Evolutionary conservation across 2,888 invertebrate genomes (phyloP), one percentile per base, ranked within the genome.

Genomic region (Priocnemis perturbator): DNA sequence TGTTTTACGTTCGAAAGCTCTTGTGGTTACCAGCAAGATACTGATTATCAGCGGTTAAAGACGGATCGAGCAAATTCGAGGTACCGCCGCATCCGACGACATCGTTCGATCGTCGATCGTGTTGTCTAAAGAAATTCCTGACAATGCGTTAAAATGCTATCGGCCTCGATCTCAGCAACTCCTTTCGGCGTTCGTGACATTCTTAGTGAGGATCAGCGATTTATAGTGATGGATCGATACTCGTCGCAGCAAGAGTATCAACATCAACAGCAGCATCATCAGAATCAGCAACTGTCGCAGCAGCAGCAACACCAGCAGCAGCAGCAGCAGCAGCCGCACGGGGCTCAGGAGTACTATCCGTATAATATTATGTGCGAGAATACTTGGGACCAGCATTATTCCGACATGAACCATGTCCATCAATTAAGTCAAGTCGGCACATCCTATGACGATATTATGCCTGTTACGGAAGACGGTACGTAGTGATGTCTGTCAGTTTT

Each of bases 111-210:
- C 26, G 26, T 5, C 5, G 5, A 26, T 26, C 5, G 26, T 5
- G 3, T 26, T 26, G 26, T 37, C 26, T 3, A 26, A 26, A 7
- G 26, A 37, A 59, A 55, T 2, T 9, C 0, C 56, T 52, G 70
- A 78, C 66, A 69, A 84, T 83, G 85, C 79, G 76, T 72, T 82
- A 87, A 83, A 70, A 89, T 89, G 89, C 80, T 89, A 80, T 79
- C 88, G 0, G 83, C 86, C 30, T 81, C 86, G 64, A 83, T 84
- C 60, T 81, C 86, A 17, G 84, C 85, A 21, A 88, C 88, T 17
- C 88, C 88, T 58, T 89, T 89, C 75, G 87, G 89, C 76, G 89
- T 89, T 64, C 86, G 88, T 61, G 88, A 89, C 58, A 89, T 89
- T 59, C 83, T 89, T 15, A 89, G 81, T 78, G 87, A 85, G 64